Percentiles rank a stretch among this genome's conserved stretches.
phyloP scores from a whole-genome alignment of 2,797 vertebrate genomes.

The Phataginus tricuspis region DNA sequence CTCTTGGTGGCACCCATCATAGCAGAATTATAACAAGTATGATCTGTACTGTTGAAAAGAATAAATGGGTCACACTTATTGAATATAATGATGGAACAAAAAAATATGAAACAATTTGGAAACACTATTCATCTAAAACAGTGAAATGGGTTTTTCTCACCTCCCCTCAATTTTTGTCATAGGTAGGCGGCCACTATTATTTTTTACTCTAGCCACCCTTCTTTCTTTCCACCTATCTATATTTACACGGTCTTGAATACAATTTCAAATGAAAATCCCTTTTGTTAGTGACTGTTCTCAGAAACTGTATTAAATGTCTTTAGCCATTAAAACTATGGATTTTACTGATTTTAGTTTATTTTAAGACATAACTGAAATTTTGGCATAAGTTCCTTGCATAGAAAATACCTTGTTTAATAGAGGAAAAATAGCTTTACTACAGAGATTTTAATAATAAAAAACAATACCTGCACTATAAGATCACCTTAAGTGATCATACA shows the following conservation, averaged over 20 bases:
- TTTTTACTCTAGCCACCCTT: slow-evolving; percentile 1
- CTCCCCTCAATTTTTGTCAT: neutral
- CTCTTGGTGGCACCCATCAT: slow-evolving; percentile 59
- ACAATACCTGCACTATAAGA: neutral
- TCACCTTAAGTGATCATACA: neutral
- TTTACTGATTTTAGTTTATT: slow-evolving; percentile 45
- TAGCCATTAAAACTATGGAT: neutral
- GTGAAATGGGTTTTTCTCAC: neutral
- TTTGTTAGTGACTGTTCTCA: slow-evolving; percentile 26
- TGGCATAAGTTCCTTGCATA: neutral
- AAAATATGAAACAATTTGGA: neutral
- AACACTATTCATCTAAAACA: slow-evolving; percentile 3
- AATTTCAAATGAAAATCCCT: slow-evolving; percentile 48
- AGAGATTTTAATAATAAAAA: slow-evolving; percentile 40
- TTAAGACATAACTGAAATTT: slow-evolving; percentile 25
- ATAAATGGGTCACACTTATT: slow-evolving; percentile 48
- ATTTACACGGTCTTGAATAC: neutral
- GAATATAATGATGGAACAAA: slow-evolving; percentile 49
- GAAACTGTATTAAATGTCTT: neutral
- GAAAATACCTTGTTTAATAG: slow-evolving; percentile 24
- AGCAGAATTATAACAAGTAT: slow-evolving; percentile 66
- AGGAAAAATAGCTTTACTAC: neutral
- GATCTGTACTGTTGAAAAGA: slow-evolving; percentile 56
- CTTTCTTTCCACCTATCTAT: neutral
- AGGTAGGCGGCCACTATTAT: neutral